Percentiles rank a stretch among this genome's conserved stretches.
Conservation (phyloP, 2,888 invertebrate species). For the Hymenopus coronatus region DNA sequence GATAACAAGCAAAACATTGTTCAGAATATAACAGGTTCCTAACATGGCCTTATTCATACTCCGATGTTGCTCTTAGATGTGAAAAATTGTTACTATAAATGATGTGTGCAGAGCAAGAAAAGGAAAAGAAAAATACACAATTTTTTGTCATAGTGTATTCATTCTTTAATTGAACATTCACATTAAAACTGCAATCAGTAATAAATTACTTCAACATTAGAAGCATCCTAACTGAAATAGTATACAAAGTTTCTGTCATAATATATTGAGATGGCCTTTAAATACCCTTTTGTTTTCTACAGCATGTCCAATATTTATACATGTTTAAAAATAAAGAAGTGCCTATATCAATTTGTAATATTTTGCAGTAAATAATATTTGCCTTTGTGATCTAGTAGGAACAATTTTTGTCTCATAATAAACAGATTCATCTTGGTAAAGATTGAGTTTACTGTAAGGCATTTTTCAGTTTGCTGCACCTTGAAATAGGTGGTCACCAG, state of each 20-base stretch:
- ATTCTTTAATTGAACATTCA: not conserved
- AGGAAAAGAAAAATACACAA: not conserved
- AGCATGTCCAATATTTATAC: not conserved
- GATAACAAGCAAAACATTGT: conserved; percentile 12
- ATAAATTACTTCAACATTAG: not conserved
- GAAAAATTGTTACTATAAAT: conserved; percentile 19
- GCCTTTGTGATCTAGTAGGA: no score
- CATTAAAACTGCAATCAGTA: not conserved
- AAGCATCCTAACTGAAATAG: not conserved
- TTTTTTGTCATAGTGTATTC: not conserved
- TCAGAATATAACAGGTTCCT: conserved; percentile 24
- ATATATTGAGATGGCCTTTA: not conserved
- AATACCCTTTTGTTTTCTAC: not conserved
- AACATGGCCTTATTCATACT: conserved; percentile 28
- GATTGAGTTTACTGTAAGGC: no score
- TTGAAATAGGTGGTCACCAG: no score
- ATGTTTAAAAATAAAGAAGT: not conserved
- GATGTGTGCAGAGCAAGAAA: conserved; percentile 3
- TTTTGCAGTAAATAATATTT: not conserved
- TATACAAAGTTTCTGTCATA: not conserved
- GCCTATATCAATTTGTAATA: not conserved
- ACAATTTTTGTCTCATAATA: no score
- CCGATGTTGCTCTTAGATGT: conserved; percentile 26
- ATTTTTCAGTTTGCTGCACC: no score
- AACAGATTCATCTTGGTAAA: no score